Conservation (phyloP, 2,797 vertebrate species). For the Chrysolophus pictus region DNA sequence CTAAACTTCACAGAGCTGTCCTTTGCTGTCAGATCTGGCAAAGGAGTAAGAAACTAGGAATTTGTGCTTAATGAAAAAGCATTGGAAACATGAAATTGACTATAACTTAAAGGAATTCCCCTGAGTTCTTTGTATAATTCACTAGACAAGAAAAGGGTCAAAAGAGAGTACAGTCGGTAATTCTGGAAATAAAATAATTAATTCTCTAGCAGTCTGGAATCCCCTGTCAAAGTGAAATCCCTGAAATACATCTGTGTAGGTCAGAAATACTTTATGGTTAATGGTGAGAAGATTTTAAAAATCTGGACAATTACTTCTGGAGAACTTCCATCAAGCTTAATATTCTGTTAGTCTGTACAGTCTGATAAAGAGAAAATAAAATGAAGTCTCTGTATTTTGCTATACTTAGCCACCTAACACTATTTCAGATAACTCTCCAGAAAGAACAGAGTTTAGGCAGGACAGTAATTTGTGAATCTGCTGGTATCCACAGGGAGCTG, state of each 20-base stretch:
- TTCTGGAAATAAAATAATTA: neutral
- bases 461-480: neutral
- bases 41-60: neutral
- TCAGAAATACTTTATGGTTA: neutral
- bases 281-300: neutral
- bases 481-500: neutral
- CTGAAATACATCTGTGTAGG: neutral
- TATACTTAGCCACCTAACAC: neutral
- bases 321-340: neutral
- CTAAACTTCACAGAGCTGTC: neutral
- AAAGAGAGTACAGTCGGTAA: neutral
- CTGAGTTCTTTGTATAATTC: neutral
- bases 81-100: neutral
- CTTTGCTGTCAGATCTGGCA: neutral
- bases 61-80: neutral
- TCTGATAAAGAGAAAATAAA: neutral
- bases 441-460: neutral
- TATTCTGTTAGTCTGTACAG: neutral
- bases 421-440: neutral
- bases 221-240: neutral
- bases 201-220: neutral
- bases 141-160: neutral
- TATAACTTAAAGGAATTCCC: neutral
- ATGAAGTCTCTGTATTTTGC: neutral
- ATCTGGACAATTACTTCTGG: neutral